phyloP scores from a whole-genome alignment of 2,113 vertebrate species.

The Desmodus rotundus region DNA sequence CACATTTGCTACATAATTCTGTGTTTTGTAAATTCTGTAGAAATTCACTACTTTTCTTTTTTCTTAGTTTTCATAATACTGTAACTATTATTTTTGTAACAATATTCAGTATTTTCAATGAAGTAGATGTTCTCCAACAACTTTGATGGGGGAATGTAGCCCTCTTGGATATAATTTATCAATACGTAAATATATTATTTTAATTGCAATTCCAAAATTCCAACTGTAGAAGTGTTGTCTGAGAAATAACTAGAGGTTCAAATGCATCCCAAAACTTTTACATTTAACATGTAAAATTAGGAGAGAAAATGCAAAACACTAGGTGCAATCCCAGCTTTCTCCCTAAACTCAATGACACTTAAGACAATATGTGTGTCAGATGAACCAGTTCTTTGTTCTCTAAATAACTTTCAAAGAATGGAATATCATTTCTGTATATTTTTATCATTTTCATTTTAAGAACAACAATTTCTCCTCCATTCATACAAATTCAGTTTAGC shows the following conservation, averaged over 20 bases:
- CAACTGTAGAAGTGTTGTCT: background rate
- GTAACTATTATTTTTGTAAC: background rate
- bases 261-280: background rate
- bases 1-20: background rate
- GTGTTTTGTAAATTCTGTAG: background rate
- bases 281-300: background rate
- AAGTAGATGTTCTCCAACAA: background rate
- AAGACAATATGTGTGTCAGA: background rate
- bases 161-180: background rate
- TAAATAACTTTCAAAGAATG: background rate
- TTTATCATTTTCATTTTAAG: background rate
- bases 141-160: background rate
- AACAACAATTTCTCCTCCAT: background rate
- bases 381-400: background rate
- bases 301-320: conserved; percentile 12
- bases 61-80: background rate
- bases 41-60: background rate
- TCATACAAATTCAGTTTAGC: background rate
- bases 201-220: background rate
- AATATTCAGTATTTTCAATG: conserved; percentile 1
- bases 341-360: background rate
- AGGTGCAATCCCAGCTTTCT: background rate
- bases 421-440: background rate
- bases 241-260: background rate
- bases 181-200: background rate